Conservation (phyloP, 2,797 vertebrate species). For the Rhabdomys pumilio region DNA sequence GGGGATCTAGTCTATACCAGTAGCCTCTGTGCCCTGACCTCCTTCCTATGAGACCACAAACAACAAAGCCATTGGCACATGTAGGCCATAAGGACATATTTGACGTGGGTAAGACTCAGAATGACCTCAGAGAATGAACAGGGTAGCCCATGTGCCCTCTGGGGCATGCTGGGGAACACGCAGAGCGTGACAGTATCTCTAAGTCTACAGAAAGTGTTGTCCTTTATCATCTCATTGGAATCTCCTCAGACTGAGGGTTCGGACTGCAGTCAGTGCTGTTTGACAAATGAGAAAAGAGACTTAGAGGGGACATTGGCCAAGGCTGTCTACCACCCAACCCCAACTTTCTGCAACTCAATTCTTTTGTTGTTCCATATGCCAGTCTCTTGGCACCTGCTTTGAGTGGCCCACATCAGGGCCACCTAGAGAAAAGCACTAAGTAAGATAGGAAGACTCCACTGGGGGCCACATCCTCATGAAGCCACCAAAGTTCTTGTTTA, state of each 20-base stretch:
- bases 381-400: not conserved
- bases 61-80: not conserved
- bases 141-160: fast-evolving
- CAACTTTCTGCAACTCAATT: fast-evolving
- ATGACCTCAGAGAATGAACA: not conserved
- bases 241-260: not conserved
- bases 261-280: not conserved
- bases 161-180: too few relatives aligned
- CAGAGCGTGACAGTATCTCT: fast-evolving
- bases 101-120: not conserved
- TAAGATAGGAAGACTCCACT: not conserved
- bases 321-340: too few relatives aligned
- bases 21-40: not conserved
- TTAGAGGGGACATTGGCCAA: not conserved
- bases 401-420: not conserved
- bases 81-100: not conserved
- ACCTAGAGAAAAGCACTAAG: not conserved
- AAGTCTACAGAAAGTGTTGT: too few relatives aligned
- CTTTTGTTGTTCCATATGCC: not conserved
- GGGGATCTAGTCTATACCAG: fast-evolving
- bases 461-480: not conserved
- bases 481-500: fast-evolving
- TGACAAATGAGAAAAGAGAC: not conserved
- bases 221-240: not conserved
- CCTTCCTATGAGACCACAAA: not conserved